Evolutionary conservation across 2,113 vertebrate genomes (phyloP), one percentile per base, ranked within the genome.

Genomic region (Pseudolaguvia tuberculata): DNA sequence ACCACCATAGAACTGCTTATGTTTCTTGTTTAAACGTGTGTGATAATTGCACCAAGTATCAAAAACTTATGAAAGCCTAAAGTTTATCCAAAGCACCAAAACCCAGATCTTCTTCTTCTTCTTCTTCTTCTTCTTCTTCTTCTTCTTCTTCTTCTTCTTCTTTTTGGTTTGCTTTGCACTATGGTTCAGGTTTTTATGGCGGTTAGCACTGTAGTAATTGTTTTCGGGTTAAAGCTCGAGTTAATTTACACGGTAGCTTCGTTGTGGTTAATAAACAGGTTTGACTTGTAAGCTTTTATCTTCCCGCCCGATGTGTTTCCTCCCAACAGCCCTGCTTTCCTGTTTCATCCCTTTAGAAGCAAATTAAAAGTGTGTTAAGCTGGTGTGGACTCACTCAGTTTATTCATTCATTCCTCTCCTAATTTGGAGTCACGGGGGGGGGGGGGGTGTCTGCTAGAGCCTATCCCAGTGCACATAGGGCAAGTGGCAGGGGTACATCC

Each of bases 201-300:
- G 27, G 6, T 71, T 81, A 51, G 81, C 70, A 65, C 80, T 56
- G 52, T 53, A 58, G 72, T 83, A 80, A 84, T 83, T 78, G 47
- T 82, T 76, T 85, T 82, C 78, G 79, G 73, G 83, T 83, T 83
- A 69, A 68, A 81, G 82, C 72, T 73, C 84, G 76, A 78, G 75
- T 68, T 23, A 62, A 68, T 66, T 83, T 65, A 66, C 29, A 61
- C 50, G 55, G 7, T 70, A 73, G 65, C 55, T 68, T 20, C 66
- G 66, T 51, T 73, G 75, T 71, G 63, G 67, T 50, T 53, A 59
- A 61, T 21, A 45, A 12, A 25, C 47, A 10, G 29, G 67, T 70
- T 76, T 25, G 45, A 35, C 31, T 35, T 35, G 31, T 6, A 6
- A 69, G 58, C 2, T n/a, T 4, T 1, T 20, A 47, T 20, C 29